phyloP scores from a whole-genome alignment of 2,797 vertebrate species.

The Anguilla marmorata region DNA sequence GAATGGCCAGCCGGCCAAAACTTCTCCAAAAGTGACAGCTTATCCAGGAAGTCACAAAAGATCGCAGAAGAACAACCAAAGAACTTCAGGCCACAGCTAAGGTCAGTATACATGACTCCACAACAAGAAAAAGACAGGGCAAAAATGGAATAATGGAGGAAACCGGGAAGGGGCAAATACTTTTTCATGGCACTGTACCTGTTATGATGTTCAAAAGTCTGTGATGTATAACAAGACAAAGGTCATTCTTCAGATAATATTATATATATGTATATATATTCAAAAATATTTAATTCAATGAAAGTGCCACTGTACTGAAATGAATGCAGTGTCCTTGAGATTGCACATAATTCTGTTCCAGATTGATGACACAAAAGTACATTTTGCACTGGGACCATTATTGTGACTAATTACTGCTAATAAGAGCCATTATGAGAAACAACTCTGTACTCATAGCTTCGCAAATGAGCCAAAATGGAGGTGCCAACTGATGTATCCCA shows the following conservation, averaged over 20 bases:
- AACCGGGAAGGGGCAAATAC: too few species aligned
- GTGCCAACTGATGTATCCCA: constrained; percentile 79
- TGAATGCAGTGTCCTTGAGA: background rate
- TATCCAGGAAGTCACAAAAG: too few species aligned
- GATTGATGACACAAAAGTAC: constrained; percentile 29
- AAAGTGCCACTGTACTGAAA: background rate
- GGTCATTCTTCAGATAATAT: background rate
- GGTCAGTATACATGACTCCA: too few species aligned
- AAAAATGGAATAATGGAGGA: too few species aligned
- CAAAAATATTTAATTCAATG: background rate
- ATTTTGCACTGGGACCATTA: constrained; percentile 67
- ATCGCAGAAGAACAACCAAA: too few species aligned
- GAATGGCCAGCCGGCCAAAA: too few species aligned
- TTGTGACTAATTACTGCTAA: constrained; percentile 63
- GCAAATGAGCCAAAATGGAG: constrained; percentile 70
- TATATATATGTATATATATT: too few species aligned
- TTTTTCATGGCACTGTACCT: background rate
- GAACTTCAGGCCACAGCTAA: too few species aligned
- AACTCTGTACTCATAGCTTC: constrained; percentile 64
- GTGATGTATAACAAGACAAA: background rate
- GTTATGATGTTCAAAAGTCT: background rate
- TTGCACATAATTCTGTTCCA: background rate
- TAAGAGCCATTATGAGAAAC: constrained; percentile 64
- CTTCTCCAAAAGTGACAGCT: too few species aligned
- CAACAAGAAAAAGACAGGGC: too few species aligned